These are phyloP conservation scores for Danio tinwini DNA, from an alignment of 2,797 vertebrate genomes.

Conservation along the genomic window DNA sequence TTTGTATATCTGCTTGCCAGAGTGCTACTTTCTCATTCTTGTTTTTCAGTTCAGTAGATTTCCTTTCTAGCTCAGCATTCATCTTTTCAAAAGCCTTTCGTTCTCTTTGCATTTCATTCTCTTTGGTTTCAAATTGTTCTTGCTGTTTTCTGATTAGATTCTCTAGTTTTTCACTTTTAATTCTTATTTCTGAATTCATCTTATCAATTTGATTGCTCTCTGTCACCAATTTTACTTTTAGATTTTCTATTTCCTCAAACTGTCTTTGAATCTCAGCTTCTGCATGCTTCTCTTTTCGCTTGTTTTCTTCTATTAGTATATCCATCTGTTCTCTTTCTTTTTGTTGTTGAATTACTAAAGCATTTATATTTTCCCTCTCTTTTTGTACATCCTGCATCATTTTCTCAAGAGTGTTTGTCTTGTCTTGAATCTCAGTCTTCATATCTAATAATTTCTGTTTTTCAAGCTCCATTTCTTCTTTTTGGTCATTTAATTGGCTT, in stretches of 20 bases:
- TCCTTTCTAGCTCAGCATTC: slow-evolving; percentile 23
- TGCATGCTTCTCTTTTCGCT: slow-evolving; percentile 6
- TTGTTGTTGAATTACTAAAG: slow-evolving; percentile 25
- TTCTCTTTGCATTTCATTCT: slow-evolving; percentile 21
- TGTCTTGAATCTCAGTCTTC: slow-evolving; percentile 27
- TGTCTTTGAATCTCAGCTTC: slow-evolving; percentile 34
- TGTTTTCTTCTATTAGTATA: slow-evolving; percentile 3
- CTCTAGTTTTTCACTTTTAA: slow-evolving; percentile 20
- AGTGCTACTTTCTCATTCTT: slow-evolving; percentile 20
- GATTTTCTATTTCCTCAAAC: slow-evolving; percentile 22
- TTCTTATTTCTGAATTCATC: slow-evolving; percentile 31
- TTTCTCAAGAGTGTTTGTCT: slow-evolving; percentile 21
- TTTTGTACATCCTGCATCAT: slow-evolving; percentile 23
- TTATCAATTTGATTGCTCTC: slow-evolving; percentile 27
- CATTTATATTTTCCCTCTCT: slow-evolving; percentile 22
- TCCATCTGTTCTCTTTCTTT: slow-evolving; percentile 29
- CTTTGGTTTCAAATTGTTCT: slow-evolving; percentile 31
- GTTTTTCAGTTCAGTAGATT: slow-evolving; percentile 16
- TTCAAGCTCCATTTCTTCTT: slow-evolving; percentile 22
- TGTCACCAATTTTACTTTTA: slow-evolving; percentile 2
- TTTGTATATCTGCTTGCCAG: slow-evolving; percentile 43
- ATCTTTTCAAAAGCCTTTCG: slow-evolving; percentile 24
- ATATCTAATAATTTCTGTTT: slow-evolving; percentile 6
- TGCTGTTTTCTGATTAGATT: slow-evolving; percentile 6
- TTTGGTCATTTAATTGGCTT: slow-evolving; percentile 34